Evolutionary conservation across 2,797 vertebrate genomes (phyloP), one percentile per base, ranked within the genome.

Genomic region (Zalophus californianus): DNA sequence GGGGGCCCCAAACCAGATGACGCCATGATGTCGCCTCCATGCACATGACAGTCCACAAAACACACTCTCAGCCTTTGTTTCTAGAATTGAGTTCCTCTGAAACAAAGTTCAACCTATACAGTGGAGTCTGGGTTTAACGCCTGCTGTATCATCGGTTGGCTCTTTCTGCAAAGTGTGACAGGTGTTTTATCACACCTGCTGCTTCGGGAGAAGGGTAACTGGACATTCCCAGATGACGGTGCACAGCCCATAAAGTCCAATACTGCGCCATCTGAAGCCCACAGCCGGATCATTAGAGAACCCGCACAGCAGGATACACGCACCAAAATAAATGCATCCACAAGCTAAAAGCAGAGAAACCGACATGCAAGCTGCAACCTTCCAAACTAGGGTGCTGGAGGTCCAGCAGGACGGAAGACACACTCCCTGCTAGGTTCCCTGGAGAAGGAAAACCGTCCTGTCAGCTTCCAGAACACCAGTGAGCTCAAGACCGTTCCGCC

Each of bases 41-140:
- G 41, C 94, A 87, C 20, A 83, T 21, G 32, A 32, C 27, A 83
- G 79, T 23, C 60, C 83, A 91, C 41, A 85, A 84, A 68, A 82
- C 48, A 70, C 2, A 48, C 27, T 68, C 72, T 92, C 44, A 29
- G 27, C 62, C 86, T 90, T 92, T 62, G 38, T 94, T 86, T 94
- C 83, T 84, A 87, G 77, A 93, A 58, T 29, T 12, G 6, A 73
- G 75, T 48, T 90, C 52, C 50, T 95, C 84, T 50, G 89, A 96
- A 95, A 92, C 87, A 95, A 97, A 97, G 75, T 73, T 92, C 32
- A 23, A 25, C 50, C 64, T 89, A 77, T 12, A 54, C 27, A 86
- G 54, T 27, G 38, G 21, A 68, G 44, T 72, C 88, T 86, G 32
- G 5, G 62, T 64, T 77, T 78, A 73, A 77, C n/a, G 3, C 50